Base-by-base conservation (phyloP, 2,797 vertebrate species). In the Alectoris magna region DNA sequence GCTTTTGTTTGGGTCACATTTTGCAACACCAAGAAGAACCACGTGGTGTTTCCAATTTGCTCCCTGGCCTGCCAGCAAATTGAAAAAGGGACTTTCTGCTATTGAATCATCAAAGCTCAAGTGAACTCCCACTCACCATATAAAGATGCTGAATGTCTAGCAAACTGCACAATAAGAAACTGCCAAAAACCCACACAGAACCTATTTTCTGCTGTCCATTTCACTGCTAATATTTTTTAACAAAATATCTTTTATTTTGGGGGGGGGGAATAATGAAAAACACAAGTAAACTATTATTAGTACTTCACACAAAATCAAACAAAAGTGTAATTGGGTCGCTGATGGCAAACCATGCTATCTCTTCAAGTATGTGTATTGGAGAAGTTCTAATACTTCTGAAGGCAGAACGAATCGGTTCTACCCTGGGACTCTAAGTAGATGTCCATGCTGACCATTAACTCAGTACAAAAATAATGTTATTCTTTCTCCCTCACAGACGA, bases 401-500 rank as follows among this genome's bases (percentile, higher is more conserved):
- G 48, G 75, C 16, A 72, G 29, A 24, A 69, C 11, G 83, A 92
- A 10, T 68, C 66, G 90, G 73, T 74, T 90, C n/a, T n/a, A 87
- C 14, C 4, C 18, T 13, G n/a, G 39, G 36, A 59, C 38, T 72
- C n/a, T 63, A 36, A 91, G 44, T n/a, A 87, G 38, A 85, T 34
- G 44, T 59, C 27, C 62, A 59, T 43, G 73, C 94, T 91, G 38
- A 91, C 64, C 81, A 58, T 48, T 69, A 94, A 73, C 13, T 91
- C 34, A 21, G 23, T 69, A 77, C 38, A 70, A 91, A 81, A 67
- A 38, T 1, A 83, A 64, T 36, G 3, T 66, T 59, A 27, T 17
- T 67, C 29, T 74, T 91, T 95, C 86, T 88, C 72, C 22, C 70
- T 89, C 60, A 81, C 95, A 99, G 99, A 99, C 87, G 98, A 99